Evolutionary conservation across 2,888 invertebrate genomes (phyloP), one percentile per base, ranked within the genome.

Genomic region (Sepioteuthis lessoniana): DNA sequence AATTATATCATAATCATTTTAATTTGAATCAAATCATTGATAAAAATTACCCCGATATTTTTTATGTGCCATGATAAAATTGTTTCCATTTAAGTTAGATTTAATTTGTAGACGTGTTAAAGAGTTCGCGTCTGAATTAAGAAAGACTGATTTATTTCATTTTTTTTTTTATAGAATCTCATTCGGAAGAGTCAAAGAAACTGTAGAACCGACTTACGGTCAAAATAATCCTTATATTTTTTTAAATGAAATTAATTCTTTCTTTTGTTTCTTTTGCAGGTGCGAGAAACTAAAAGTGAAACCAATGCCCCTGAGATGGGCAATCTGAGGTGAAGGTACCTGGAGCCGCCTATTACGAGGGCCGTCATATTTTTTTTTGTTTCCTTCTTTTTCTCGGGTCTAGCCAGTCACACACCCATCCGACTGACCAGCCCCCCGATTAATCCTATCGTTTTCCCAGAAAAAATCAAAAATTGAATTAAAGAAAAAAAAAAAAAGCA

Each of bases 331-430:
- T 16, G 76, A 19, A n/a, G 8, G 3, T 76, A n/a, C n/a, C n/a
- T 10, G 13, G 28, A 76, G n/a, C n/a, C 31, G 8, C 76, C 31
- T 13, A n/a, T 19, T 8, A 10, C n/a, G n/a, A n/a, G n/a, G 76
- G 76, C 10, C 76, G n/a, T 19, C 10, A 5, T 4, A 25, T 55
- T 25, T 25, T n/a, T n/a, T 55, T 55, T 25, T 55, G 31, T 76
- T 28, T 7, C 31, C 31, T 76, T 76, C 2, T n/a, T 76, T n/a
- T 76, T n/a, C n/a, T 76, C n/a, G n/a, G 76, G 76, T 76, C 76
- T 76, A 76, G 76, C 76, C 76, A 76, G 76, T 76, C 76, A 76
- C 76, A 76, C 76, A 76, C 76, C 76, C 76, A 76, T 76, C 76
- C 76, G 76, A 76, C n/a, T 76, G 76, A 76, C 76, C 76, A 76